These are phyloP conservation scores for Numida meleagris DNA, from an alignment of 2,113 vertebrate genomes.

Conservation along the genomic window DNA sequence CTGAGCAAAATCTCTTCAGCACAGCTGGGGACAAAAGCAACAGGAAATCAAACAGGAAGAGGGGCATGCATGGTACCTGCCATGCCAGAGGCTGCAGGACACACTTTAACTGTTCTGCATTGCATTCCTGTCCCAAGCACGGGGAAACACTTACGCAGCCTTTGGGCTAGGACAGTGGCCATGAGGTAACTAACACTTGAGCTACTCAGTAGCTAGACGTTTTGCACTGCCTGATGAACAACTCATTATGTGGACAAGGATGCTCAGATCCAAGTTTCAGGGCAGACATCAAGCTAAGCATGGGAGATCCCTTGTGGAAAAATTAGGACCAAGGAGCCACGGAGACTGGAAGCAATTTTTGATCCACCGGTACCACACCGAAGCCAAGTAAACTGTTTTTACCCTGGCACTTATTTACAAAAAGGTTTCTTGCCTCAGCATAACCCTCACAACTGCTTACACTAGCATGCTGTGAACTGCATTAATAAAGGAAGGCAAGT, in stretches of 20 bases:
- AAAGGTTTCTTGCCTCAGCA: background rate
- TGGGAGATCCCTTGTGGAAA: accelerated
- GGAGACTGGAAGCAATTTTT: background rate
- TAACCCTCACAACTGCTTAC: background rate
- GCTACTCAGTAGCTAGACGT: accelerated
- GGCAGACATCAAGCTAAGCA: accelerated
- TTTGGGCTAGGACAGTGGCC: background rate
- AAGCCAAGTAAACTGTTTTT: background rate
- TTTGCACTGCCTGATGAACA: background rate
- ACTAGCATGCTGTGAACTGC: background rate
- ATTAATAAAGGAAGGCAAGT: background rate
- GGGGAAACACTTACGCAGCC: background rate
- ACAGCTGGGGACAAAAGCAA: background rate
- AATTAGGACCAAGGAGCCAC: background rate
- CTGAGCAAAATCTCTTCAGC: background rate
- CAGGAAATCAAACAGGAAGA: background rate
- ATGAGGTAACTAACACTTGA: background rate
- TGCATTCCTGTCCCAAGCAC: background rate
- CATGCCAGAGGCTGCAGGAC: background rate
- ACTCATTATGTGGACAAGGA: accelerated
- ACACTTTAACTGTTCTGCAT: background rate
- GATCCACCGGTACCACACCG: background rate
- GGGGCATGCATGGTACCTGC: background rate
- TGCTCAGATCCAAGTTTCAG: accelerated
- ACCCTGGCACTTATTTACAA: background rate